Conservation (phyloP, 2,797 vertebrate genomes). For the Oceanodroma leucorhoa region DNA sequence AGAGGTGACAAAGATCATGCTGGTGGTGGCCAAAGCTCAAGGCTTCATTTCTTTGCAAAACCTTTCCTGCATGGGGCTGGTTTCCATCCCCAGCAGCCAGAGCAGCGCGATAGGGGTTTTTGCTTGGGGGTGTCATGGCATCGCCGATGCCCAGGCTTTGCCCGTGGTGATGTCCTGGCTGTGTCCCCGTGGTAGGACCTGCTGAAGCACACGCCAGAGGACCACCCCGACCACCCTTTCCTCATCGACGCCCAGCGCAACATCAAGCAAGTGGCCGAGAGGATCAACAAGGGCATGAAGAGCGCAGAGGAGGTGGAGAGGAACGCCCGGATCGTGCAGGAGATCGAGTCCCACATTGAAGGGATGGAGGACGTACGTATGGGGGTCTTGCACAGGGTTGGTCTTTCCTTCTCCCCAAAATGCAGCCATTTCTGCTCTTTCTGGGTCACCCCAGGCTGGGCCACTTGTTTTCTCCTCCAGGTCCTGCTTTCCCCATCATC, state of each 20-base stretch:
- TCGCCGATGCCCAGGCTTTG: fast-evolving
- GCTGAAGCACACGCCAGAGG: slow-evolving; percentile 93
- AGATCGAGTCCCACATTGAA: slow-evolving; percentile 97
- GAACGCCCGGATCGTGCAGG: slow-evolving; percentile 92
- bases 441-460: background rate
- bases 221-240: slow-evolving; percentile 90
- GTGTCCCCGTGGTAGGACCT: slow-evolving; percentile 80
- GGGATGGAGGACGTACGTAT: slow-evolving; percentile 91
- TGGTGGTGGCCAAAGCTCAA: background rate
- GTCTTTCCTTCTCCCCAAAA: background rate
- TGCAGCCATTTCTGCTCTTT: background rate
- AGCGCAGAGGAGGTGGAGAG: slow-evolving; percentile 93
- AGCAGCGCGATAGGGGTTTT: fast-evolving
- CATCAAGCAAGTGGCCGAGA: slow-evolving; percentile 94
- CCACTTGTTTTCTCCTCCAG: background rate
- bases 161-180: fast-evolving
- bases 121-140: background rate
- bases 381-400: fast-evolving
- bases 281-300: slow-evolving; percentile 94
- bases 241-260: slow-evolving; percentile 91
- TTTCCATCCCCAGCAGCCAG: background rate
- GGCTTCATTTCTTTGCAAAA: background rate
- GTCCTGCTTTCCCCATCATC: background rate
- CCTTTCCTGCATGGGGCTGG: background rate
- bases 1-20: background rate